Conservation (phyloP, 1,140 invertebrate species). For the Aradophagus sp. region DNA sequence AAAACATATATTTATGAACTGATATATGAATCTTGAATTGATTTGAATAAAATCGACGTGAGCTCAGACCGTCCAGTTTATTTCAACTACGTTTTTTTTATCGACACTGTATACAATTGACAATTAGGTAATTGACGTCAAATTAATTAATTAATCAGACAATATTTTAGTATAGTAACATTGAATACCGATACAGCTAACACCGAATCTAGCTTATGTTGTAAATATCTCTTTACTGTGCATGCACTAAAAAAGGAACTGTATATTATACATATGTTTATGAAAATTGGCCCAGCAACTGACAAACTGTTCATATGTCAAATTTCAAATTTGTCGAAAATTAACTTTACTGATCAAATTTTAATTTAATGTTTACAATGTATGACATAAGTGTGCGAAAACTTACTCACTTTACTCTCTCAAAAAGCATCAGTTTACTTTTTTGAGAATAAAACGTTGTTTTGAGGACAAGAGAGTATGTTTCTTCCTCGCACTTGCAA, state of each 20-base stretch:
- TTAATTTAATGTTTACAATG: no score
- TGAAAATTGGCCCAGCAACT: no score
- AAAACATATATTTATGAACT: background rate
- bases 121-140: constrained; percentile 16
- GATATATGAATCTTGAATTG: constrained; percentile 28
- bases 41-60: constrained; percentile 12
- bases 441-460: no score
- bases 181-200: constrained; percentile 11
- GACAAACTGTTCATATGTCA: no score
- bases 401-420: no score
- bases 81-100: constrained; percentile 21
- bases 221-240: constrained; percentile 39
- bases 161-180: no score
- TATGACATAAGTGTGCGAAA: no score
- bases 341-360: no score
- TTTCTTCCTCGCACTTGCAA: no score
- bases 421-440: no score
- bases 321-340: no score
- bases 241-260: constrained; percentile 18
- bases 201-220: constrained; percentile 19
- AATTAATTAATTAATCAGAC: constrained; percentile 1
- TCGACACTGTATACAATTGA: constrained; percentile 11
- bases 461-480: no score
- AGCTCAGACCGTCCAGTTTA: constrained; percentile 23
- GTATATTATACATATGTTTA: constrained; percentile 2